A percentile compares a stretch with the other conserved stretches of the same genome.
phyloP scores from a whole-genome alignment of 2,113 vertebrate genomes.

The Scortum barcoo region DNA sequence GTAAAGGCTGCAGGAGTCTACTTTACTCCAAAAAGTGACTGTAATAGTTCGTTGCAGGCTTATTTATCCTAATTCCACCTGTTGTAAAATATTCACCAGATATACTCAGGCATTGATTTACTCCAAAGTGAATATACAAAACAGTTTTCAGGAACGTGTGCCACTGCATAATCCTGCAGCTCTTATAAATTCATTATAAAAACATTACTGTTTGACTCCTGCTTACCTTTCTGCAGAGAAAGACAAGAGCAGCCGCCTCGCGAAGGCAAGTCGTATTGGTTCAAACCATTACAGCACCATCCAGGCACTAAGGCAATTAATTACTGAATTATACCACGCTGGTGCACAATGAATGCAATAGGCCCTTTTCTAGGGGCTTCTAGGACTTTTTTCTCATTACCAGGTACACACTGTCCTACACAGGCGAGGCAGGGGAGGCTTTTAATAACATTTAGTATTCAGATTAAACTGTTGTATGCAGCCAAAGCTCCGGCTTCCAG shows the following conservation, averaged over 20 bases:
- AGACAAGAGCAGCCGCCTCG: constrained; percentile 5
- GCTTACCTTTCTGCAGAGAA: neutral
- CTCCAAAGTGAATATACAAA: neutral
- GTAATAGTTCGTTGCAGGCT: neutral
- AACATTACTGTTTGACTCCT: constrained; percentile 33
- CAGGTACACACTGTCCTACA: constrained; percentile 73
- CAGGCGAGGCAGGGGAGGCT: constrained; percentile 49
- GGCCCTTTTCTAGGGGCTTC: too few relatives aligned
- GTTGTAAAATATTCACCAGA: neutral
- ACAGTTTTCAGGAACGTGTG: neutral
- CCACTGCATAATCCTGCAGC: neutral
- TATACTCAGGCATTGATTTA: neutral
- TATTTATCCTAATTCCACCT: too few relatives aligned
- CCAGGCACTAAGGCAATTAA: constrained; percentile 74
- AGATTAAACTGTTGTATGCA: constrained; percentile 67
- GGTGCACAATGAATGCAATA: constrained; percentile 60
- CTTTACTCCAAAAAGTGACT: too few relatives aligned
- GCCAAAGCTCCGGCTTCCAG: constrained; percentile 52
- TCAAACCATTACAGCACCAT: constrained; percentile 60
- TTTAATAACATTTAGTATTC: constrained; percentile 80
- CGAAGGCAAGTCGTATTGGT: constrained; percentile 59
- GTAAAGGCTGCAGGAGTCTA: too few relatives aligned
- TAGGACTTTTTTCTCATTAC: constrained; percentile 77
- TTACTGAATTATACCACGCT: constrained; percentile 72
- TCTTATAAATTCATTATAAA: constrained; percentile 37